Evolutionary conservation across 2,113 vertebrate species (phyloP).

Genomic region (Microcebus murinus): DNA sequence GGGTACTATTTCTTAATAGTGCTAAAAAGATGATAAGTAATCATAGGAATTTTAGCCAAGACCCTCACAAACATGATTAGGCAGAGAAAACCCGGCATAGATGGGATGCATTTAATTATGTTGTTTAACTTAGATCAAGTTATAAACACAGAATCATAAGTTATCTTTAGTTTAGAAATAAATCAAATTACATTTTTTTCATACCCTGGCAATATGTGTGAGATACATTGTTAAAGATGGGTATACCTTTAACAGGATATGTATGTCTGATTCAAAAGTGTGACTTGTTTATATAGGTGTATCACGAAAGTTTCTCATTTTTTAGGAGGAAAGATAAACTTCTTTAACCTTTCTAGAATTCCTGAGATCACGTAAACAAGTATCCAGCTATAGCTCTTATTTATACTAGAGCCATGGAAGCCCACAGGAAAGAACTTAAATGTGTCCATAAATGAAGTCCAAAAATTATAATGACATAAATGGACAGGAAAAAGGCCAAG

Average conservation of each 20-base stretch:
- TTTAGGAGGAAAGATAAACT: background rate
- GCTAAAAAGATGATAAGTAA: background rate
- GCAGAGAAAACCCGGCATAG: background rate
- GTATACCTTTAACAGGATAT: background rate
- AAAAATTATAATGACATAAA: background rate
- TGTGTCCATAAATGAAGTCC: background rate
- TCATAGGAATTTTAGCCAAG: background rate
- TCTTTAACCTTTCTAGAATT: background rate
- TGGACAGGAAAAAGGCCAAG: rapidly evolving
- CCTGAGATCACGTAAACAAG: background rate
- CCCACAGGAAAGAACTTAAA: background rate
- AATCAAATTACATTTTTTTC: background rate
- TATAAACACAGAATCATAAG: background rate
- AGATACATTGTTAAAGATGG: background rate
- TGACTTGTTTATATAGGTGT: background rate
- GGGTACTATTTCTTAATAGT: background rate
- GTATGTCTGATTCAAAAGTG: background rate
- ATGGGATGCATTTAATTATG: background rate
- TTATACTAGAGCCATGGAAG: background rate
- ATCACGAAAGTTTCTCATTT: background rate
- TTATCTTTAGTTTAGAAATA: background rate
- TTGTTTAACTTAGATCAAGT: background rate
- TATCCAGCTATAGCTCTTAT: background rate
- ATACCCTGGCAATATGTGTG: background rate
- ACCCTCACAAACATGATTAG: background rate